Evolutionary conservation across 2,888 invertebrate species (phyloP).

Genomic region (Drosophila ustulata): DNA sequence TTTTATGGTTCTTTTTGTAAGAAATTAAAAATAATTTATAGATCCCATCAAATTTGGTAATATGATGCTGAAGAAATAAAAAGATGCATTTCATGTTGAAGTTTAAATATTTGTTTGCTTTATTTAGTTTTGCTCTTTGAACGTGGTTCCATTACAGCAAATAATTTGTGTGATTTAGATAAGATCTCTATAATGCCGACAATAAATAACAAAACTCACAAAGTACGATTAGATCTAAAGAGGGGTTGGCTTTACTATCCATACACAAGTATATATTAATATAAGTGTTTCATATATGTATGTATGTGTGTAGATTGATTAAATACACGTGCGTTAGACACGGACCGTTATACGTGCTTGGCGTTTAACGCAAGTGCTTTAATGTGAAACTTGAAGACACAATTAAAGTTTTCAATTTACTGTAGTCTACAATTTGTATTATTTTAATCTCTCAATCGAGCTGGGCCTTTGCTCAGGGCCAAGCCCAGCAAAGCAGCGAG

Average conservation of each 20-base stretch:
- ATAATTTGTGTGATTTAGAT: constrained; percentile 74
- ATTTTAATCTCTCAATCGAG: neutral
- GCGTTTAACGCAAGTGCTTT: constrained; percentile 31
- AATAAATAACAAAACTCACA: constrained; percentile 82
- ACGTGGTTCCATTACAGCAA: constrained; percentile 75
- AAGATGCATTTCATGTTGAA: neutral
- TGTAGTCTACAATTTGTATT: constrained; percentile 14
- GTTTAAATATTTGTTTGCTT: constrained; percentile 66
- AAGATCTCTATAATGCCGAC: constrained; percentile 76
- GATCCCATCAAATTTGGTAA: too few species aligned
- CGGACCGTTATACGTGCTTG: constrained; percentile 63
- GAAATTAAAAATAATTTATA: too few species aligned
- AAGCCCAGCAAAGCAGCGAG: constrained; percentile 26
- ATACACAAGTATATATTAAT: constrained; percentile 28
- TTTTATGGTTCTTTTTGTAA: too few species aligned
- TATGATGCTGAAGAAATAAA: too few species aligned
- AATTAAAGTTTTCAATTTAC: constrained; percentile 20
- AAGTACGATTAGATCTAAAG: constrained; percentile 72
- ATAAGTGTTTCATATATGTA: constrained; percentile 23
- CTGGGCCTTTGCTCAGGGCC: constrained; percentile 41
- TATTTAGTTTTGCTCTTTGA: constrained; percentile 77
- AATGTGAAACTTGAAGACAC: constrained; percentile 37
- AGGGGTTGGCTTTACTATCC: constrained; percentile 45
- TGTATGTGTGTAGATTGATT: constrained; percentile 30
- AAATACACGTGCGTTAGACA: constrained; percentile 37